Conservation (phyloP, 2,113 vertebrate species). For the Dasypus novemcinctus region DNA sequence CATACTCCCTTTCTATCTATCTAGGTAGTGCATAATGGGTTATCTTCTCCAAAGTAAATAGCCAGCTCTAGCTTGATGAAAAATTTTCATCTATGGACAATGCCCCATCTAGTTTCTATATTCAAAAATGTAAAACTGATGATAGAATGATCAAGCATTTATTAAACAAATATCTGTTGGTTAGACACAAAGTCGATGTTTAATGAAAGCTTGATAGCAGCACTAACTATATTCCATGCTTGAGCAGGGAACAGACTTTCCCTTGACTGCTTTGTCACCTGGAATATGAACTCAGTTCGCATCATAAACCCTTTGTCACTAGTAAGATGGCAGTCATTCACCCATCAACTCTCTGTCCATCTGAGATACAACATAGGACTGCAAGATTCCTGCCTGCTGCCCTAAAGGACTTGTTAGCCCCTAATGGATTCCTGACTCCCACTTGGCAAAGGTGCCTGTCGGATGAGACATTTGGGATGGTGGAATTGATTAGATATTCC, state of each 20-base stretch:
- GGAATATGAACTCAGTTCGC: not conserved
- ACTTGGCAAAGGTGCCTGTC: not conserved
- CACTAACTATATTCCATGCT: not conserved
- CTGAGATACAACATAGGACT: rapidly evolving
- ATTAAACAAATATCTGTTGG: not conserved
- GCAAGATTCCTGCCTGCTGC: not conserved
- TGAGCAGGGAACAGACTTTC: not conserved
- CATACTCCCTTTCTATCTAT: no score
- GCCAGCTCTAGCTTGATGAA: not conserved
- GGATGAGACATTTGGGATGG: rapidly evolving
- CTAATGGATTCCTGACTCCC: not conserved
- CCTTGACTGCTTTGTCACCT: not conserved
- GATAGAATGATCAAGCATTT: not conserved
- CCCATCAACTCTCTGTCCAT: rapidly evolving
- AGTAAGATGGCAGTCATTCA: not conserved
- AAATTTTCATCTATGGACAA: not conserved
- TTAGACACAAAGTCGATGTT: not conserved
- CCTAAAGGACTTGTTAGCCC: no score
- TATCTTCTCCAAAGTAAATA: not conserved
- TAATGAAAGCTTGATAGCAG: not conserved
- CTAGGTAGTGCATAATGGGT: not conserved
- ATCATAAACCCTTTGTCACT: not conserved
- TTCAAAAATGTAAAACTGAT: not conserved
- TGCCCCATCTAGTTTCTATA: not conserved
- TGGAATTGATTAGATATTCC: not conserved